phyloP scores from a whole-genome alignment of 1,140 invertebrate species.

The Euglossa dilemma region DNA sequence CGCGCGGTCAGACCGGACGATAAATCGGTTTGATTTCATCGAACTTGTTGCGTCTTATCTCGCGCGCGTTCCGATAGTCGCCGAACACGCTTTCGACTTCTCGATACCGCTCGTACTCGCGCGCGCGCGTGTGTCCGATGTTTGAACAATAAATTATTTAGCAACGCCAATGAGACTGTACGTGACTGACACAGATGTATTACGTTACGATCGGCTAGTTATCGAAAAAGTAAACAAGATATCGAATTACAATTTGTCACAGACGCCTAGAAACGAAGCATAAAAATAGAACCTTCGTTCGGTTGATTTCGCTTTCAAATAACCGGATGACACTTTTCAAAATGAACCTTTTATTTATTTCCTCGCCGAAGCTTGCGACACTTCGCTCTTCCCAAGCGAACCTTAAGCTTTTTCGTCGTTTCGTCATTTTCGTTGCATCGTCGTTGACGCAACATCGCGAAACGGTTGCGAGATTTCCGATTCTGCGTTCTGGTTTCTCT shows the following conservation, averaged over 20 bases:
- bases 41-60: slow-evolving; percentile 23
- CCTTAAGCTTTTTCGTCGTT: background rate
- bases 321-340: background rate
- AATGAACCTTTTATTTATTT: background rate
- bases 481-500: background rate
- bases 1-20: no score
- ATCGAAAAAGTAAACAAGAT: slow-evolving; percentile 39
- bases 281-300: slow-evolving; percentile 8
- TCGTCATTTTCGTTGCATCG: background rate
- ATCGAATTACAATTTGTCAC: slow-evolving; percentile 33
- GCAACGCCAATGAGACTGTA: no score
- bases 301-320: no score
- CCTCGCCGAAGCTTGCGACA: no score
- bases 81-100: background rate
- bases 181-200: background rate
- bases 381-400: no score
- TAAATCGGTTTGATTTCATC: slow-evolving; percentile 20
- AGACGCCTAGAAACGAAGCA: slow-evolving; percentile 1
- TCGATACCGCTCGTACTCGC: background rate
- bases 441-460: background rate
- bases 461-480: background rate
- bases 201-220: background rate
- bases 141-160: slow-evolving; percentile 21
- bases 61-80: background rate
- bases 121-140: background rate